These are phyloP conservation scores for Prionace glauca DNA, from an alignment of 2,797 vertebrate genomes.

Conservation along the genomic window DNA sequence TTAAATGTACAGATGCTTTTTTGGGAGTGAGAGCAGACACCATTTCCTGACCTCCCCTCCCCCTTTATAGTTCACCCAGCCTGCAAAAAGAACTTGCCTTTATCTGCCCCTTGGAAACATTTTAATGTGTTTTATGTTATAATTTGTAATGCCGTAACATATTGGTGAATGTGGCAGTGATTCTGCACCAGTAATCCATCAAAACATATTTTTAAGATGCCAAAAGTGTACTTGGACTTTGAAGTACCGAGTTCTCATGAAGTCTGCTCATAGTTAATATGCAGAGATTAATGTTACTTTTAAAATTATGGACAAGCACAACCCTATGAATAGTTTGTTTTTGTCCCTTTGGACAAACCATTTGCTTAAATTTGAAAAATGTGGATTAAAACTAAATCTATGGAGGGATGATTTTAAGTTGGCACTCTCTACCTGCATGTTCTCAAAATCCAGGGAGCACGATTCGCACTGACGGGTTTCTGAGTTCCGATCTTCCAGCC, in stretches of 20 bases:
- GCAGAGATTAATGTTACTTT: background rate
- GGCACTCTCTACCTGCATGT: too few relatives aligned
- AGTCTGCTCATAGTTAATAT: background rate
- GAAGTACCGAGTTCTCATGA: background rate
- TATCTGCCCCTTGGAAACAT: background rate
- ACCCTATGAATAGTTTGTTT: background rate
- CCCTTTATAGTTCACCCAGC: background rate
- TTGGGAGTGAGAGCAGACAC: background rate
- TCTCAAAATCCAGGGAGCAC: too few relatives aligned
- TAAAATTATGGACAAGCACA: background rate
- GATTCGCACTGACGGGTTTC: too few relatives aligned
- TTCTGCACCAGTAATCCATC: background rate
- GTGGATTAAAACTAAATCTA: background rate
- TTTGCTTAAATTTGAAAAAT: background rate
- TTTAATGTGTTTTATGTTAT: background rate
- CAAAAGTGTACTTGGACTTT: background rate
- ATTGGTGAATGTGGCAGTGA: background rate
- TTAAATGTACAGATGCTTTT: background rate
- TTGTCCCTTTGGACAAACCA: background rate
- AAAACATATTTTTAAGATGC: background rate
- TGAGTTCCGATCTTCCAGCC: too few relatives aligned
- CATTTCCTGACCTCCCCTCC: background rate
- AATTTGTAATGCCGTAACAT: background rate
- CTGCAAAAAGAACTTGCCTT: background rate
- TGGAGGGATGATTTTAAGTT: too few relatives aligned